Base-by-base conservation (phyloP, 2,888 invertebrate genomes). In the Tolmerus cingulatus region DNA sequence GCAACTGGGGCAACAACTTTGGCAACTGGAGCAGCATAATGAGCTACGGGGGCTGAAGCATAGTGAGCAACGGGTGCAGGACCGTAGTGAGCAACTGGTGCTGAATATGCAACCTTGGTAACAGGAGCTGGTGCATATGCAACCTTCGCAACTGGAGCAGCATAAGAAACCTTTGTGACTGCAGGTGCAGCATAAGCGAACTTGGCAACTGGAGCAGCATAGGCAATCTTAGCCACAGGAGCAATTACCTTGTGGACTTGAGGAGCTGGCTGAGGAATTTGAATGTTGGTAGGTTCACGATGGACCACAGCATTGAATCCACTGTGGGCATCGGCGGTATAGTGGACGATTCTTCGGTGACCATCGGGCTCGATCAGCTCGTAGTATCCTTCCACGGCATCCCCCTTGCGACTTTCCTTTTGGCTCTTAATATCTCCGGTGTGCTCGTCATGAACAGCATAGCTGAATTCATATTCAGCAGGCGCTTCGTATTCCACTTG, bases 281-380 rank as follows among this genome's bases (percentile, higher is more conserved):
- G 46, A 30, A 88, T 86, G 82, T 91, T 89, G 2, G 93, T 92
- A 14, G 93, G 93, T 89, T 93, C 93, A 76, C 93, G 93, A 87
- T 92, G 92, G 1, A 94, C 94, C 74, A 93, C 90, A 5, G 94
- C 94, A 89, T 94, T 93, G 91, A 94, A 94, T 87, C 94, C 94
- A 88, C 91, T 93, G 89, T 93, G 93, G 14, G 92, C 91, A 90
- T 94, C 94, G 37, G 94, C 93, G 86, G 92, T 92, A 90, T 94
- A 94, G 34, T 93, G 93, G 16, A 94, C 94, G 51, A 92, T 91
- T 88, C 94, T 93, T 86, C 92, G 92, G 89, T 92, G 92, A 51
- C 94, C 94, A 91, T 94, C 94, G 34, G 94, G 90, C 88, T 94
- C 94, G 89, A 94, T 91, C 4, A 94, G 90, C 87, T 93, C 93